These are phyloP conservation scores for Anhinga rufa DNA, from an alignment of 2,113 vertebrate species.

Conservation along the genomic window DNA sequence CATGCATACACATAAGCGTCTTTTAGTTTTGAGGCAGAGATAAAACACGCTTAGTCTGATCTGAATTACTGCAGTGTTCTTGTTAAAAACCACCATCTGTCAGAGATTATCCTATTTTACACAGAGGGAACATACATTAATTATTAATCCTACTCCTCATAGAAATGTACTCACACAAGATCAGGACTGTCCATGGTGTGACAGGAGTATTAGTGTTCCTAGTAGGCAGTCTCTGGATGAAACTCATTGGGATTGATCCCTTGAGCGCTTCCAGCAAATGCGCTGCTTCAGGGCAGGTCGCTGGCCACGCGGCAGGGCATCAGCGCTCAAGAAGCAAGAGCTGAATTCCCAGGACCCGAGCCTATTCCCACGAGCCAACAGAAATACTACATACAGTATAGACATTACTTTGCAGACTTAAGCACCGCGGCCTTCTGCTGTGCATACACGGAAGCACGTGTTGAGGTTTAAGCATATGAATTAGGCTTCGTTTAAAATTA, in stretches of 20 bases:
- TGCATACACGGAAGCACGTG: background rate
- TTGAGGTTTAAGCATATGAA: background rate
- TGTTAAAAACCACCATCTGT: slow-evolving; percentile 71
- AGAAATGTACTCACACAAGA: slow-evolving; percentile 43
- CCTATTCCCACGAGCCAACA: background rate
- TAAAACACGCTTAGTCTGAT: slow-evolving; percentile 49
- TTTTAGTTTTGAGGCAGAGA: slow-evolving; percentile 24
- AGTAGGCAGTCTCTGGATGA: slow-evolving; percentile 24
- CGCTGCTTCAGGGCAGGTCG: background rate
- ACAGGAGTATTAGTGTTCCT: slow-evolving; percentile 9
- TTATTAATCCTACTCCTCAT: slow-evolving; percentile 59
- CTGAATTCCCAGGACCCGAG: background rate
- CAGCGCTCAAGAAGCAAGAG: background rate
- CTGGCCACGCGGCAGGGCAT: background rate
- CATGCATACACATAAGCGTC: background rate
- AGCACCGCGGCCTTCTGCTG: background rate
- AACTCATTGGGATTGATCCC: background rate
- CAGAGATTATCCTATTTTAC: slow-evolving; percentile 71
- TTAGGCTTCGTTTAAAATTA: background rate
- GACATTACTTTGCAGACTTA: background rate
- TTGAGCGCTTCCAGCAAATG: background rate
- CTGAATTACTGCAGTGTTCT: slow-evolving; percentile 62
- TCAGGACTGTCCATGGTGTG: background rate
- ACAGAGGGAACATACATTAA: slow-evolving; percentile 62
- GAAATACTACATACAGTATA: background rate